Base-by-base conservation (phyloP, 2,113 vertebrate genomes). In the Misgurnus anguillicaudatus region DNA sequence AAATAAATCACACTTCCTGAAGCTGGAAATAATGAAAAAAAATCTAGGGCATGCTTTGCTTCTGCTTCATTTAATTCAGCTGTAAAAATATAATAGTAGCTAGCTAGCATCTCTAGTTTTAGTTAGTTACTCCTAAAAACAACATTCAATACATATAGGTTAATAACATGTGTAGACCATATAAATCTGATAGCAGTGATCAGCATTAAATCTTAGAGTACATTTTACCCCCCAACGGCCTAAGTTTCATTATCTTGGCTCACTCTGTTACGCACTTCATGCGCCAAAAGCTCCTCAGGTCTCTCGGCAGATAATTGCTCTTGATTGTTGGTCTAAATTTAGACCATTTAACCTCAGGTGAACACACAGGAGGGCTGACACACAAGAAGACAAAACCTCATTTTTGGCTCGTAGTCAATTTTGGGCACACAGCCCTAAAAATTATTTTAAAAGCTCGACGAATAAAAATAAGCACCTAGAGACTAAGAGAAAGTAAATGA, bases 251-350 rank as follows among this genome's bases (percentile, higher is more conserved):
- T 83, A 83, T 84, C 78, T 71, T 9, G 55, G 3, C 68, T 68
- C 45, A 42, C 62, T 80, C 82, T 47, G 62, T 57, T 80, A 76
- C 71, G 41, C 67, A 70, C 79, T 74, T 81, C 67, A 77, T 78
- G 75, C 39, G 63, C 75, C 69, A 78, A 81, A 81, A 77, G 75
- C 82, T 84, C 68, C 57, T 62, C 19, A 36, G 69, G 63, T 81
- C 75, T 78, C 82, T 75, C 24, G 4, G 79, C 68, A 78, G 69
- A 88, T 91, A 93, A 93, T 92, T 89, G 89, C 89, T 91, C 88
- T 88, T 93, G 90, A 93, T 91, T 93, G 89, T 87, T 77, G 82
- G 85, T 86, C 90, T 91, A 92, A 92, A 90, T 92, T 92, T 91
- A 92, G 89, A 84, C 3, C 79, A 85, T 84, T 84, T 86, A 91